Evolutionary conservation across 2,888 invertebrate species (phyloP), one percentile per base, ranked within the genome.

Genomic region (Cheilosia soror): DNA sequence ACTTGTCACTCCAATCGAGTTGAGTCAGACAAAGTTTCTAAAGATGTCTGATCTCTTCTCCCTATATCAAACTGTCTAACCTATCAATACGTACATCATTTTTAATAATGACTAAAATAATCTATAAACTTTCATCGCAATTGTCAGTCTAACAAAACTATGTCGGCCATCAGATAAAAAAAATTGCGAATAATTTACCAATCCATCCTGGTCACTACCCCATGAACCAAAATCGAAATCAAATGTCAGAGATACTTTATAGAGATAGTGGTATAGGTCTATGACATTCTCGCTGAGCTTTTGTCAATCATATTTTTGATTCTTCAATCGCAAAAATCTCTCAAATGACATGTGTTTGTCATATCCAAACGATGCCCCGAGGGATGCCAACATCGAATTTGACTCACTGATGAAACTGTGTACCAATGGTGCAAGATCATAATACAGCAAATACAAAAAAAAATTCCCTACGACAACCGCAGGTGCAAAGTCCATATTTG

Each of bases 161-260:
- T 33, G 0, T 33, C 7, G 6, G 2, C 33, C 33, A 33, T 33
- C 0, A 33, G 7, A 33, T 33, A 33, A 9, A 9, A 33, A 33
- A 9, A 9, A 33, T 33, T 9, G 9, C 33, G 33, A 33, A 33
- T 9, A 29, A 40, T 69, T 69, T 20, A 63, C 55, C 33, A 40
- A 27, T 57, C 60, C 25, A 13, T 20, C 15, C 40, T 42, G 25
- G 40, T 33, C 51, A 44, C n/a, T 44, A 44, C 15, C 27, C 25
- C 15, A n/a, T 33, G 9, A 9, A 37, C 0, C 40, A 44, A 69
- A 77, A 69, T 49, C 29, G 53, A 53, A 20, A 11, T 37, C 11
- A 78, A 78, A 78, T 63, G 77, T 69, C 77, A 69, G 77, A 69
- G 77, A 77, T 77, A 47, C 69, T 49, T 63, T 20, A 3, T 1